These are phyloP conservation scores for Euschistus heros DNA, from an alignment of 1,140 invertebrate species.

Conservation along the genomic window DNA sequence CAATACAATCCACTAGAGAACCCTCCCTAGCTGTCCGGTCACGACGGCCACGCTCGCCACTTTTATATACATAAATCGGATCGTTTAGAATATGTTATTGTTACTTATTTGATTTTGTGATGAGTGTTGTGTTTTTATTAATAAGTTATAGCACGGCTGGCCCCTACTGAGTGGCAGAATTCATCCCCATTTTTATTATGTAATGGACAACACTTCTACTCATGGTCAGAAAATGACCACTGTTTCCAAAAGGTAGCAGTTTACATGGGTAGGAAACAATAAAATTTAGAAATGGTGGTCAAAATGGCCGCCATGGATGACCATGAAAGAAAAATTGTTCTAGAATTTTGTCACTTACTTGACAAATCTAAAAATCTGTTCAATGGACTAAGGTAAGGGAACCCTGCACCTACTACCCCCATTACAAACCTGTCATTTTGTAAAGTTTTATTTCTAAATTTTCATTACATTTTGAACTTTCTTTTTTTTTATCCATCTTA, in stretches of 20 bases:
- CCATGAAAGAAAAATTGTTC: slow-evolving; percentile 86
- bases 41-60: not conserved
- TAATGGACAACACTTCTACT: not conserved
- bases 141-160: not conserved
- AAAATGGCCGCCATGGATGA: slow-evolving; percentile 68
- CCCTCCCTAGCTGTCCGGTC: slow-evolving; percentile 12
- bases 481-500: too few species aligned
- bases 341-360: slow-evolving; percentile 91
- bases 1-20: slow-evolving; percentile 26
- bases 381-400: slow-evolving; percentile 78
- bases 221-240: slow-evolving; percentile 15
- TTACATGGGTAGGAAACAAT: slow-evolving; percentile 4
- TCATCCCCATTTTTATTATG: not conserved
- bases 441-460: too few species aligned
- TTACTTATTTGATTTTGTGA: too few species aligned
- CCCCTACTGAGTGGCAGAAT: not conserved
- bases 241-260: slow-evolving; percentile 9
- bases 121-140: not conserved
- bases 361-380: slow-evolving; percentile 97
- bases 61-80: not conserved
- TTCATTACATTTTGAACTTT: too few species aligned
- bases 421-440: too few species aligned
- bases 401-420: not conserved
- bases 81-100: too few species aligned
- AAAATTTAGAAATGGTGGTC: slow-evolving; percentile 36